These are phyloP conservation scores for Murina feae DNA, from an alignment of 2,113 vertebrate species.

Conservation along the genomic window DNA sequence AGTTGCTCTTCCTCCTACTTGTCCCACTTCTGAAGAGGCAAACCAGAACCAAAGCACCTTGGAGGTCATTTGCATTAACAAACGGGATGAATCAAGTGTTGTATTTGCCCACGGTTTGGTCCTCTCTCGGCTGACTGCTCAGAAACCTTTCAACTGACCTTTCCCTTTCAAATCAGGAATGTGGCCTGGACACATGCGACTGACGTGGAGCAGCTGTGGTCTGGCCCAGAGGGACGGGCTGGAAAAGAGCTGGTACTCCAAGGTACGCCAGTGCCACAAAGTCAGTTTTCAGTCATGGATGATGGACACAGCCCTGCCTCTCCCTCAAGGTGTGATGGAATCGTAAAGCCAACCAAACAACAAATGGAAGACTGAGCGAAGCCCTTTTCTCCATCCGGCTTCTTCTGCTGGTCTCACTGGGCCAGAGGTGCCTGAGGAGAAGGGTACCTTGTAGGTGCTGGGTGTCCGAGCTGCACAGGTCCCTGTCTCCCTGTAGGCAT, in stretches of 20 bases:
- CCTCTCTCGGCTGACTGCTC: not conserved
- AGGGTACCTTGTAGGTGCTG: slow-evolving; percentile 74
- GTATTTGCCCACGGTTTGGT: not conserved
- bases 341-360: not conserved
- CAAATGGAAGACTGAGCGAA: not conserved
- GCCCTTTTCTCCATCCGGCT: not conserved
- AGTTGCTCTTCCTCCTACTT: not conserved
- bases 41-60: not conserved
- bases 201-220: not conserved
- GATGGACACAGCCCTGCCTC: not conserved
- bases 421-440: not conserved
- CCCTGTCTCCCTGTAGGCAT: slow-evolving; percentile 82
- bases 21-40: not conserved
- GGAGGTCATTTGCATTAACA: not conserved
- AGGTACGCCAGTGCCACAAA: not conserved
- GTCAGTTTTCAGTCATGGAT: not conserved
- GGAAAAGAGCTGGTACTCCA: not conserved
- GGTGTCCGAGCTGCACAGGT: slow-evolving; percentile 74
- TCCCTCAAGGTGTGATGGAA: slow-evolving; percentile 2
- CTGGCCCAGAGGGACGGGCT: not conserved
- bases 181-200: not conserved
- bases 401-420: not conserved
- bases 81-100: not conserved
- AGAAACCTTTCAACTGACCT: not conserved
- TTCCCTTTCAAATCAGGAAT: slow-evolving; percentile 27